These are phyloP conservation scores for Serinus canaria DNA, from an alignment of 2,113 vertebrate species.

Conservation along the genomic window DNA sequence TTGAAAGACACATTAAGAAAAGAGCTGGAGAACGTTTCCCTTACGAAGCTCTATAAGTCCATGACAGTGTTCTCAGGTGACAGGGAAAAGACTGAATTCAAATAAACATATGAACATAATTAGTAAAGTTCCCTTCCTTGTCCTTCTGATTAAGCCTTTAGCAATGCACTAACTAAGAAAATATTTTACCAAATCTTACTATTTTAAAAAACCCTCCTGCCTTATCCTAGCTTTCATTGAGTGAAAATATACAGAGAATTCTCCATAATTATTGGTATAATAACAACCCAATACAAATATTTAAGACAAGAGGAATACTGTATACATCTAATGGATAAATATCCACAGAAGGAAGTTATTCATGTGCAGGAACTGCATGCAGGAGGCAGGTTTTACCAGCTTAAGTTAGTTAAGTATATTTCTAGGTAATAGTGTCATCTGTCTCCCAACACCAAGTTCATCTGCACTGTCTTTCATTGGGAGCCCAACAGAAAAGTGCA, in stretches of 20 bases:
- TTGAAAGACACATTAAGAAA: conserved; percentile 55
- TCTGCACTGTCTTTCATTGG: background rate
- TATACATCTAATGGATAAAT: background rate
- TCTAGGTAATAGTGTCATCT: background rate
- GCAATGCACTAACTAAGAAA: background rate
- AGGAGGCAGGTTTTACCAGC: background rate
- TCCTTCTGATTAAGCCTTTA: background rate
- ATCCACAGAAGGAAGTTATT: background rate
- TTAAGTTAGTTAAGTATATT: background rate
- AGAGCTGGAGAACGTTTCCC: background rate
- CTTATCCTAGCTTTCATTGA: background rate
- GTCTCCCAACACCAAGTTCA: background rate
- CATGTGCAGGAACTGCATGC: background rate
- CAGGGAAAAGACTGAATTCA: background rate
- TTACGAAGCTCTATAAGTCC: background rate
- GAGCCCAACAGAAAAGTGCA: conserved; percentile 3
- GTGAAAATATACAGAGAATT: background rate
- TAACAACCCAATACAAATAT: conserved; percentile 45
- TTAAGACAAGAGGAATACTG: conserved; percentile 53
- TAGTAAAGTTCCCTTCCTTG: background rate
- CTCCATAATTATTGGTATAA: conserved; percentile 60
- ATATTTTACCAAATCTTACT: background rate
- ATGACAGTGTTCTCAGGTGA: background rate
- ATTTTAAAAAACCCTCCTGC: background rate
- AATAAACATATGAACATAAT: background rate